Conservation (phyloP, 2,888 invertebrate species). For the Eulithis prunata region DNA sequence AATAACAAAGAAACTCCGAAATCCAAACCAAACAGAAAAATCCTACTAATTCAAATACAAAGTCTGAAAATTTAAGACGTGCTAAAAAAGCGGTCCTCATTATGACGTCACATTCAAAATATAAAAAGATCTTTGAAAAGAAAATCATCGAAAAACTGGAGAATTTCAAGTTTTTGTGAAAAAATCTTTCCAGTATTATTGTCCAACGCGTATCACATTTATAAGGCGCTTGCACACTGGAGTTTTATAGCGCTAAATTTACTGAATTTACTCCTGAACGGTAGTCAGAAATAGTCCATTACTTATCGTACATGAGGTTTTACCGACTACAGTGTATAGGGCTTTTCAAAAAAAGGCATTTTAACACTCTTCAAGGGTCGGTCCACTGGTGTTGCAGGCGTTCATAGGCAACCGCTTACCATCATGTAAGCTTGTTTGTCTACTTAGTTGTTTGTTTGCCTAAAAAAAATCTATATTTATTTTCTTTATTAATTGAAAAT, state of each 20-base stretch:
- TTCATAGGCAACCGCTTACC: too few relatives aligned
- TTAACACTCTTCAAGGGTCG: too few relatives aligned
- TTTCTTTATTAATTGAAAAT: too few relatives aligned
- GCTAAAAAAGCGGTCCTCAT: conserved; percentile 50
- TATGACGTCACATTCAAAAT: conserved; percentile 61
- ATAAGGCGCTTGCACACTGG: conserved; percentile 33
- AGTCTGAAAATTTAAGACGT: conserved; percentile 36
- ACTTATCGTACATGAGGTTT: too few relatives aligned
- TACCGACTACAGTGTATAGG: too few relatives aligned
- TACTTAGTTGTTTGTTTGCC: too few relatives aligned
- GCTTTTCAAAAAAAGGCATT: too few relatives aligned
- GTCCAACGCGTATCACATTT: conserved; percentile 55
- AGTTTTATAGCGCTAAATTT: neutral
- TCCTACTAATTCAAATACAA: conserved; percentile 40
- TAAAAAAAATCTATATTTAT: too few relatives aligned
- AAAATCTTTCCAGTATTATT: conserved; percentile 44
- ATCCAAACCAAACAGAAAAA: conserved; percentile 24
- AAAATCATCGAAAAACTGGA: conserved; percentile 54
- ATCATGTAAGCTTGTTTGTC: too few relatives aligned
- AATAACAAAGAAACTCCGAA: neutral
- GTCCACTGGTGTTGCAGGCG: too few relatives aligned
- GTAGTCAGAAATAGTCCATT: too few relatives aligned
- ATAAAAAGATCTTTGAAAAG: conserved; percentile 59
- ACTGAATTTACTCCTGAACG: neutral
- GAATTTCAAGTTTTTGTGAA: conserved; percentile 46